phyloP scores from a whole-genome alignment of 2,113 vertebrate genomes.

The Brachyistius frenatus region DNA sequence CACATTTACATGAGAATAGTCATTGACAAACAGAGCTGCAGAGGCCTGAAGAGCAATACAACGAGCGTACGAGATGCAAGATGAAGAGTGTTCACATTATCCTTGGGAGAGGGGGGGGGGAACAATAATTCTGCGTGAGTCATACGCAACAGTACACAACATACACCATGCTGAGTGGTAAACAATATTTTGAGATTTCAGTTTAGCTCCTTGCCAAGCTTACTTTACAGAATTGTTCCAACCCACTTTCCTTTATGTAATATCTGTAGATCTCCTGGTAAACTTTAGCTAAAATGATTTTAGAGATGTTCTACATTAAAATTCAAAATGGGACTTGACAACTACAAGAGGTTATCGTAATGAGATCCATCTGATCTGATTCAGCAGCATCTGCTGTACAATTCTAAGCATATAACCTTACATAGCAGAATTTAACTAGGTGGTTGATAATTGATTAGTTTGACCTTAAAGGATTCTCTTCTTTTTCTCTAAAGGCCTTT shows the following conservation, averaged over 20 bases:
- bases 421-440: too few relatives aligned
- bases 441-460: too few relatives aligned
- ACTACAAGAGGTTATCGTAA: too few relatives aligned
- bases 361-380: neutral
- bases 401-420: neutral
- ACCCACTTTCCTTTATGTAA: neutral
- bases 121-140: slow-evolving; percentile 46
- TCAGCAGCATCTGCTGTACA: neutral
- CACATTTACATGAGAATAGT: slow-evolving; percentile 11
- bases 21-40: slow-evolving; percentile 8
- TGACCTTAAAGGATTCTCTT: too few relatives aligned
- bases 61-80: slow-evolving; percentile 16
- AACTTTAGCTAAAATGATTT: too few relatives aligned
- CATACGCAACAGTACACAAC: slow-evolving; percentile 26
- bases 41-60: slow-evolving; percentile 3
- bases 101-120: slow-evolving; percentile 13
- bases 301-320: too few relatives aligned
- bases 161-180: slow-evolving; percentile 20
- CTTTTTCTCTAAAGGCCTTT: too few relatives aligned
- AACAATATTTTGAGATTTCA: slow-evolving; percentile 45
- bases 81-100: slow-evolving; percentile 42
- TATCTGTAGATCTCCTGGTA: neutral
- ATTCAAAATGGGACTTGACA: too few relatives aligned
- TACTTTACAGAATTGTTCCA: slow-evolving; percentile 33
- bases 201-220: slow-evolving; percentile 5